Base-by-base conservation (phyloP, 37 sponge, comb jelly and placozoan species). In the Spongia lamella region DNA sequence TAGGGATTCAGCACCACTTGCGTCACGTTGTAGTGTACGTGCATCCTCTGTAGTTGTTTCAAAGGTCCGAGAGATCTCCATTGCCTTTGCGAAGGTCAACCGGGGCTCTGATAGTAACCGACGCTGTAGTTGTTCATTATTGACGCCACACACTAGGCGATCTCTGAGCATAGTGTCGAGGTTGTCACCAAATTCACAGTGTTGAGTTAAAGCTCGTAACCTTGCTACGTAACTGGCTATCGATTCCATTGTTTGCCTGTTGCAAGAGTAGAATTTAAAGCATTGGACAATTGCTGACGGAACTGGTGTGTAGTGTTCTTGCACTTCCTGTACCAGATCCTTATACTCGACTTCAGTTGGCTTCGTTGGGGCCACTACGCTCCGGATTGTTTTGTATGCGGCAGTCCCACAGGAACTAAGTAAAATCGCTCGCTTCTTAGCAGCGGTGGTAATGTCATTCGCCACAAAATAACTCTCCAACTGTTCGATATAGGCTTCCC, bases 151-250 rank as follows among this genome's bases (percentile, higher is more conserved):
- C n/a, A n/a, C n/a, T n/a, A n/a, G n/a, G n/a, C n/a, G n/a, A n/a
- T n/a, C 66, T 7, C 66, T 33, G 3, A 64, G 32, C 66, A 64
- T 64, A 21, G 3, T 34, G 27, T 64, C 27, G 6, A 64, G 66
- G 4, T 4, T 64, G 7, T 64, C 66, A 64, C 66, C 66, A 64
- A 64, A 64, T 16, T 37, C 66, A 58, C 60, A 64, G 66, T 64
- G 32, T 30, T 64, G 34, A 19, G 32, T 36, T 25, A 64, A 7
- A 7, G 3, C 36, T 37, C 34, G 14, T 64, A 64, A 27, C 27
- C 36, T n/a, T 20, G 66, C 32, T 7, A 64, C 66, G 7, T n/a
- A 64, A 36, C 5, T 37, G 5, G 60, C 13, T 24, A 58, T 27
- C 30, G 6, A 14, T 27, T 58, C 66, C 13, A 6, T 51, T 40